Evolutionary conservation across 2,888 invertebrate species (phyloP).

Genomic region (Tromatobia lineatoria): DNA sequence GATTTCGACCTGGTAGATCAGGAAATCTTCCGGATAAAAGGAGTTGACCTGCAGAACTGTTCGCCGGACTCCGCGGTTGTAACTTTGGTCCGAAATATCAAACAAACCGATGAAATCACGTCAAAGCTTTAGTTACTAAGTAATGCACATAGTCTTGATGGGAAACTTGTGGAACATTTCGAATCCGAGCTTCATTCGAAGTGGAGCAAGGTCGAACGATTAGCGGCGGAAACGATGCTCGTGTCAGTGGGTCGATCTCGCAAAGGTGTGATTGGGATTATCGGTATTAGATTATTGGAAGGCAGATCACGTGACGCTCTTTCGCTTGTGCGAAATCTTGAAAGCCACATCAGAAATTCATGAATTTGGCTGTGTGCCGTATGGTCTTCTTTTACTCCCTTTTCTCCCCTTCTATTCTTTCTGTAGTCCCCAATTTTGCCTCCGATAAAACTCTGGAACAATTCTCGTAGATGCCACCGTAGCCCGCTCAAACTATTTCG

Average conservation of each 20-base stretch:
- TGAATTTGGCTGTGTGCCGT: slow-evolving; percentile 63
- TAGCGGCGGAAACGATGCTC: background rate
- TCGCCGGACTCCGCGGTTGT: too few species aligned
- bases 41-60: too few species aligned
- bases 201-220: slow-evolving; percentile 21
- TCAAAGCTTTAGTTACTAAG: too few species aligned
- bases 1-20: too few species aligned
- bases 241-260: background rate
- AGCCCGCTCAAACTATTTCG: slow-evolving; percentile 48
- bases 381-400: slow-evolving; percentile 40
- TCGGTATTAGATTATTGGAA: slow-evolving; percentile 48
- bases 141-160: background rate
- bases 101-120: too few species aligned
- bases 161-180: background rate
- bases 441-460: slow-evolving; percentile 31
- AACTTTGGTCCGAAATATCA: too few species aligned
- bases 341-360: slow-evolving; percentile 50
- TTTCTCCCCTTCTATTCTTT: slow-evolving; percentile 35
- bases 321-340: slow-evolving; percentile 41
- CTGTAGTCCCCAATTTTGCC: background rate
- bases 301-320: slow-evolving; percentile 35
- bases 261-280: slow-evolving; percentile 33
- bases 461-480: slow-evolving; percentile 32
- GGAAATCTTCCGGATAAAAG: too few species aligned
- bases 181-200: background rate